phyloP scores from a whole-genome alignment of 2,888 invertebrate species.

The Chymomyza procnemis region DNA sequence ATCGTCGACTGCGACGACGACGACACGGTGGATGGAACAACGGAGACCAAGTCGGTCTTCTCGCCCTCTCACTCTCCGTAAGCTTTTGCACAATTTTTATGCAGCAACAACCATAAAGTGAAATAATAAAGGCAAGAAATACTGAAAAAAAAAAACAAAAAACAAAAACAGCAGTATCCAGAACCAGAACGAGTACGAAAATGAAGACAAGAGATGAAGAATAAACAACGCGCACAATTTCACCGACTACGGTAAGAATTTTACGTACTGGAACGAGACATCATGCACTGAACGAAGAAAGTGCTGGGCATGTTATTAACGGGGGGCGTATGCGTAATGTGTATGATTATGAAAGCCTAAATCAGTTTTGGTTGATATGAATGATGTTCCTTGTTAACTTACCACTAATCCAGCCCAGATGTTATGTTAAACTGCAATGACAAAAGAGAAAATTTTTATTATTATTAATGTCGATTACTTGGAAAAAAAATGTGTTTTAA shows the following conservation, averaged over 20 bases:
- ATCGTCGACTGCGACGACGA: not conserved
- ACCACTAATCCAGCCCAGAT: not conserved
- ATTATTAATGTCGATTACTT: no score
- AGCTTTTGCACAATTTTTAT: not conserved
- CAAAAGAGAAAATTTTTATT: not conserved
- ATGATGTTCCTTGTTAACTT: not conserved
- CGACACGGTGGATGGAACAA: conserved; percentile 17
- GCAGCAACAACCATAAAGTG: conserved; percentile 47
- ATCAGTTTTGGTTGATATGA: conserved; percentile 22
- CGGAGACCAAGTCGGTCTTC: not conserved
- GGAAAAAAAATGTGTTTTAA: no score
- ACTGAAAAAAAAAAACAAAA: no score
- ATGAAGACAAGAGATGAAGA: conserved; percentile 34
- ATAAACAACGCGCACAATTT: conserved; percentile 67
- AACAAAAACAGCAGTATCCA: conserved; percentile 19
- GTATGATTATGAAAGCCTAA: conserved; percentile 37
- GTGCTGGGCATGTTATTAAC: conserved; percentile 34
- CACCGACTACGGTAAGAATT: conserved; percentile 69
- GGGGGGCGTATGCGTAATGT: conserved; percentile 59
- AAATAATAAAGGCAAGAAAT: conserved; percentile 57
- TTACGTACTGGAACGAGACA: conserved; percentile 66
- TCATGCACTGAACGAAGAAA: conserved; percentile 41
- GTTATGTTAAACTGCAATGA: not conserved
- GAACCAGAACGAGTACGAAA: conserved; percentile 10
- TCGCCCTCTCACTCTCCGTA: no score